phyloP scores from a whole-genome alignment of 2,113 vertebrate genomes.

The Hippocampus abdominalis region DNA sequence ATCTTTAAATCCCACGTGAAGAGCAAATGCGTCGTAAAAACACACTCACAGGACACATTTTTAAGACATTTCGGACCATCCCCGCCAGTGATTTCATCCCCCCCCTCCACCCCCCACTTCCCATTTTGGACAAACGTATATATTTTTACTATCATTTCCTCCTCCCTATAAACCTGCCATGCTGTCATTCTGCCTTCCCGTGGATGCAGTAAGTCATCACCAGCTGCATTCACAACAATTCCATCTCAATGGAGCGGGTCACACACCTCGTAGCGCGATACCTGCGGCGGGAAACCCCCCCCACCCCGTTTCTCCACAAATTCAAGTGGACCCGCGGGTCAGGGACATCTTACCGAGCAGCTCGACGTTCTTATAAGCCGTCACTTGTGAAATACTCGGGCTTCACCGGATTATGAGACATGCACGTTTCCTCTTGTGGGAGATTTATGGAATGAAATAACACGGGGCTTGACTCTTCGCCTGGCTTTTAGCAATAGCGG shows the following conservation, averaged over 20 bases:
- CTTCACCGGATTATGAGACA: constrained; percentile 45
- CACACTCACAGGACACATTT: constrained; percentile 13
- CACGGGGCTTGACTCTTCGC: constrained; percentile 44
- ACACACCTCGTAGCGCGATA: constrained; percentile 48
- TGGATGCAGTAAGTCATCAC: constrained; percentile 48
- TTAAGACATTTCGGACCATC: constrained; percentile 18
- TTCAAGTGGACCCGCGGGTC: constrained; percentile 31
- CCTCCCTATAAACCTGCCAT: constrained; percentile 60
- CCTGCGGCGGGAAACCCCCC: constrained; percentile 20
- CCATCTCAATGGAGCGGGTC: constrained; percentile 45
- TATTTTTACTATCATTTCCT: constrained; percentile 49
- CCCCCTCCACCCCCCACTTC: too few relatives aligned
- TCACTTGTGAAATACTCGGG: constrained; percentile 48
- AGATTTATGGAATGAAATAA: constrained; percentile 69
- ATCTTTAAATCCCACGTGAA: constrained; percentile 3
- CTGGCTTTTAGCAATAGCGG: constrained; percentile 50
- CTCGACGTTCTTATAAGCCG: constrained; percentile 50
- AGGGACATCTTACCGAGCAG: constrained; percentile 42
- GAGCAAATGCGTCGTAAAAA: neutral
- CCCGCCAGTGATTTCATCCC: constrained; percentile 23
- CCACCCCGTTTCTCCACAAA: constrained; percentile 28
- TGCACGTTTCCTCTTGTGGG: constrained; percentile 34
- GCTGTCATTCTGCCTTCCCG: constrained; percentile 51
- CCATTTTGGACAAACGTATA: constrained; percentile 18
- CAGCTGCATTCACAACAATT: constrained; percentile 62